phyloP scores from a whole-genome alignment of 2,888 invertebrate genomes.

The Tetragnatha montana region DNA sequence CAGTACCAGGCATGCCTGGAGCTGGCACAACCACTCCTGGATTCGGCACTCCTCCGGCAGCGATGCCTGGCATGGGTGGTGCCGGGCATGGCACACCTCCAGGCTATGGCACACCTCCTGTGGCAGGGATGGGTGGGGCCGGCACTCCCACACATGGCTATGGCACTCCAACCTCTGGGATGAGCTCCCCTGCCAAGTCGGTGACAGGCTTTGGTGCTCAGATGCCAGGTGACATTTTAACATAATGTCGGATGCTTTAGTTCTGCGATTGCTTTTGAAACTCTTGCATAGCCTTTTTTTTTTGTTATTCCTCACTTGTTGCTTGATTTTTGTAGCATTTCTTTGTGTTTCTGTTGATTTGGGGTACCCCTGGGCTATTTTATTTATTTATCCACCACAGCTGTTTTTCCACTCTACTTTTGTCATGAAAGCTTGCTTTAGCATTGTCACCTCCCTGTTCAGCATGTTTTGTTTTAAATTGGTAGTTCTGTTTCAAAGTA shows the following conservation, averaged over 20 bases:
- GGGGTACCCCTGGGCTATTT: too few species aligned
- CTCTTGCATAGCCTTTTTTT: neutral
- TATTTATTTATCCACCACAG: too few species aligned
- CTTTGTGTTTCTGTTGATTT: too few species aligned
- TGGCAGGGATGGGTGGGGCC: neutral
- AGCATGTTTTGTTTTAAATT: too few species aligned
- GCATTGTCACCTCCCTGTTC: too few species aligned
- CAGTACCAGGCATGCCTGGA: too few species aligned
- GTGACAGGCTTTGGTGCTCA: constrained; percentile 56
- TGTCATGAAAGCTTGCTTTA: too few species aligned
- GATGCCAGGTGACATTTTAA: constrained; percentile 65
- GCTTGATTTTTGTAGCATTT: neutral
- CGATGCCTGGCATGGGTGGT: too few species aligned
- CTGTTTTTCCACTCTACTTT: too few species aligned
- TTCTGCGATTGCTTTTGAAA: neutral
- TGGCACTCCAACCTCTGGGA: constrained; percentile 71
- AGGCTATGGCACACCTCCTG: constrained; percentile 10
- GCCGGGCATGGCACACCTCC: constrained; percentile 15
- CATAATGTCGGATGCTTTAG: neutral
- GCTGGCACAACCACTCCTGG: too few species aligned
- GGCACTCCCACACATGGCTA: constrained; percentile 56
- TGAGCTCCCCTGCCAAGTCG: constrained; percentile 71
- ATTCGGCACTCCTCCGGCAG: too few species aligned
- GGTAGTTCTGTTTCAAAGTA: too few species aligned
- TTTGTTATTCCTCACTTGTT: neutral